Base-by-base conservation (phyloP, 1,140 invertebrate species). In the Bombus balteatus region DNA sequence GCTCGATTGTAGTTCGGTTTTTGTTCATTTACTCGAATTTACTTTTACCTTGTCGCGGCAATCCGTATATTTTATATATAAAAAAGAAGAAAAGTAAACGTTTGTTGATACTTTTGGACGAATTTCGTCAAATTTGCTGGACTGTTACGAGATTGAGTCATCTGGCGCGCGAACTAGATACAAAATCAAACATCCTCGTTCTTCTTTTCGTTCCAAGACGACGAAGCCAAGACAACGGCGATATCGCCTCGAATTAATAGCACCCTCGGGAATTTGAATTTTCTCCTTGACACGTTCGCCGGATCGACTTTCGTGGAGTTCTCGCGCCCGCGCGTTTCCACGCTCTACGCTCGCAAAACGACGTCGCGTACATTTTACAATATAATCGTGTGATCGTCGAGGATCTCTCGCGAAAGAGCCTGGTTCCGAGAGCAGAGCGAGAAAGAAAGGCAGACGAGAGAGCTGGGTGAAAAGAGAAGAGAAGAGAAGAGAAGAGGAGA, bases 331-430 rank as follows among this genome's bases (percentile, higher is more conserved):
- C 28, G 37, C 77, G 59, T 22, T 43, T 34, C 73, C 18, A 53
- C 32, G n/a, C 9, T 12, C 22, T 9, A 37, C 18, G 59, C 41
- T 37, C 65, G 71, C 57, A 85, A 85, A 85, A 86, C 77, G 72
- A 81, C 62, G 25, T 39, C 72, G 77, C 25, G 37, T 70, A 74
- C 79, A 37, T 72, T 88, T 78, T 81, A 66, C 78, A 87, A 87
- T 83, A 71, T 87, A 89, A 89, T 89, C 83, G 78, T 22, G 74
- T 79, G 78, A 86, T 83, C 81, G 70, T 82, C 28, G 66, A 89
- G 66, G 57, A 83, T 80, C 70, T 76, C 66, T 88, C 47, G 53
- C 80, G 66, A 53, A 57, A 71, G 62, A 85, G 57, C 22, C 59
- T 72, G 41, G n/a, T 66, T 66, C 22, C 3, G n/a, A 32, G 39